phyloP scores from a whole-genome alignment of 92 coral and sea anemone genomes.

The Porites evermanni region DNA sequence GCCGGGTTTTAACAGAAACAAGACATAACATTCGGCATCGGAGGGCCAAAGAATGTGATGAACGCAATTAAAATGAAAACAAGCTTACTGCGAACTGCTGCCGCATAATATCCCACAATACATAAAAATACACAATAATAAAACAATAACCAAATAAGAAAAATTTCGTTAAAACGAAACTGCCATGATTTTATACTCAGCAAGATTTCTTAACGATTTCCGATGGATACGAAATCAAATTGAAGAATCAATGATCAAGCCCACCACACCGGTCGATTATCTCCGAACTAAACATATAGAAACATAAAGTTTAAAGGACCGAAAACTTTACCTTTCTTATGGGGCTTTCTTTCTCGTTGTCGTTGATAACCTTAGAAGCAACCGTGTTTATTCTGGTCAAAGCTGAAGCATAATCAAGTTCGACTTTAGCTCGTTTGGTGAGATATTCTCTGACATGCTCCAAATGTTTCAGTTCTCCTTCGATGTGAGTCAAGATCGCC shows the following conservation, averaged over 20 bases:
- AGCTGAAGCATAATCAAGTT: conserved; percentile 81
- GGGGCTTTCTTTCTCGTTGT: conserved; percentile 77
- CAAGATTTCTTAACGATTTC: not conserved
- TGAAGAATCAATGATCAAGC: not conserved
- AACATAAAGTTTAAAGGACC: not conserved
- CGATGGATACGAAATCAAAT: not conserved
- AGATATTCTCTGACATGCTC: conserved; percentile 86
- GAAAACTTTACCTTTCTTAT: conserved; percentile 77
- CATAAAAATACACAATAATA: not conserved
- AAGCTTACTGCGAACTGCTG: too few species aligned
- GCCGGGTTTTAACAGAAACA: not conserved
- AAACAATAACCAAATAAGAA: not conserved
- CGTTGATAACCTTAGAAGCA: conserved; percentile 62
- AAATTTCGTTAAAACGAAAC: not conserved
- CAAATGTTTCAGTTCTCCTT: conserved; percentile 84
- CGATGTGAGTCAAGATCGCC: conserved; percentile 80
- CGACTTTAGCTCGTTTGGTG: conserved; percentile 74
- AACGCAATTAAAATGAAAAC: not conserved
- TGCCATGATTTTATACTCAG: not conserved
- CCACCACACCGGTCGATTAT: not conserved
- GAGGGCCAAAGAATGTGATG: not conserved
- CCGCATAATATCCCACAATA: not conserved
- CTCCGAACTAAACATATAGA: not conserved
- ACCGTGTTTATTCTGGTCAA: conserved; percentile 80
- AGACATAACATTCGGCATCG: not conserved